phyloP scores from a whole-genome alignment of 1,140 invertebrate species.

The Tetramorium alpestre region DNA sequence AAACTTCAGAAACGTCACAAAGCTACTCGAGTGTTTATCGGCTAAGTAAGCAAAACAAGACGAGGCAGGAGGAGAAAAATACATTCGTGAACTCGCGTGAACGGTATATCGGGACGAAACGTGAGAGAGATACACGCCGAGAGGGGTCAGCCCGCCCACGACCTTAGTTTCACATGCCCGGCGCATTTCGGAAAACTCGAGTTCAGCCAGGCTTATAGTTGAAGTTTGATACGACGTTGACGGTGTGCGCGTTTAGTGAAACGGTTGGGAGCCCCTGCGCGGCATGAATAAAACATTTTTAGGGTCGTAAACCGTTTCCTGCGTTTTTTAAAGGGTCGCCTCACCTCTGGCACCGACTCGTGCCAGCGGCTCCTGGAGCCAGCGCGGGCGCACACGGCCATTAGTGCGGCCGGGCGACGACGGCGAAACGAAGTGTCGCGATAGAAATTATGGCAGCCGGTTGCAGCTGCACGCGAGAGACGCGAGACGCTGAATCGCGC shows the following conservation, averaged over 20 bases:
- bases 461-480: background rate
- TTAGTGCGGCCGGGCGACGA: slow-evolving; percentile 58
- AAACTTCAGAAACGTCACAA: slow-evolving; percentile 18
- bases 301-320: slow-evolving; percentile 70
- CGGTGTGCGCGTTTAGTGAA: slow-evolving; percentile 75
- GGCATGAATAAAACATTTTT: slow-evolving; percentile 74
- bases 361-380: background rate
- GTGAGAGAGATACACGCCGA: slow-evolving; percentile 73
- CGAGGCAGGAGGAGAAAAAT: slow-evolving; percentile 32
- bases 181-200: slow-evolving; percentile 74
- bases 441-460: slow-evolving; percentile 56
- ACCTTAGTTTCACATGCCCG: slow-evolving; percentile 74
- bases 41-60: slow-evolving; percentile 37
- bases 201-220: slow-evolving; percentile 75
- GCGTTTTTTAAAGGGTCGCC: slow-evolving; percentile 42
- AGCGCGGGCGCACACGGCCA: slow-evolving; percentile 31
- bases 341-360: slow-evolving; percentile 27
- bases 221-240: slow-evolving; percentile 77
- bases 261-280: slow-evolving; percentile 70
- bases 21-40: slow-evolving; percentile 28
- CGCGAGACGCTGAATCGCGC: slow-evolving; percentile 20
- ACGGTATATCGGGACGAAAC: slow-evolving; percentile 53
- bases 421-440: slow-evolving; percentile 39
- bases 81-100: slow-evolving; percentile 47
- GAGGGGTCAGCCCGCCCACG: slow-evolving; percentile 63